Evolutionary conservation across 2,888 invertebrate genomes (phyloP).

Genomic region (Caenorhabditis drosophilae): DNA sequence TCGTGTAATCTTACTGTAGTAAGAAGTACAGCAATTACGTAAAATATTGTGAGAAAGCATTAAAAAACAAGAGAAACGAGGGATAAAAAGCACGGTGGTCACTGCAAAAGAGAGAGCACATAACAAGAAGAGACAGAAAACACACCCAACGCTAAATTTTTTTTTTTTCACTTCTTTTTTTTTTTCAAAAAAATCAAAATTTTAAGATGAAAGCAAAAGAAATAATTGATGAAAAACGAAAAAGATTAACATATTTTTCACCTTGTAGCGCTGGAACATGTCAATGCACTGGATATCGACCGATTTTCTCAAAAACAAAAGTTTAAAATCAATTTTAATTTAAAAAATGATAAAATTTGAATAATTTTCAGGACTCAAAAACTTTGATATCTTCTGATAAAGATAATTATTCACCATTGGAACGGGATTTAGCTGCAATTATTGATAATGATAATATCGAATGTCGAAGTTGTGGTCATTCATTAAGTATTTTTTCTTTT

Average conservation of each 20-base stretch:
- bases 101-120: not conserved
- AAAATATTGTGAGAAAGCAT: too few relatives aligned
- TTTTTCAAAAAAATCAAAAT: not conserved
- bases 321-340: not conserved
- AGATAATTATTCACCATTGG: conserved; percentile 25
- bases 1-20: too few relatives aligned
- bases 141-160: not conserved
- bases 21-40: too few relatives aligned
- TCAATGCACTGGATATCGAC: conserved; percentile 23
- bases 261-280: conserved; percentile 19
- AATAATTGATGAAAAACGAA: conserved; percentile 7
- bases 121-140: not conserved
- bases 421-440: conserved; percentile 16
- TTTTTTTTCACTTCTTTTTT: not conserved
- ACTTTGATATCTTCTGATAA: conserved; percentile 7
- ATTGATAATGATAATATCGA: conserved; percentile 11
- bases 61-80: too few relatives aligned
- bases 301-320: conserved; percentile 3
- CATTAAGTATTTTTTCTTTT: not conserved
- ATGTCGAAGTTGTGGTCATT: conserved; percentile 22
- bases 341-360: not conserved
- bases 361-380: conserved; percentile 6
- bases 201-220: conserved; percentile 19
- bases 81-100: too few relatives aligned
- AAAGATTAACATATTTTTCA: conserved; percentile 22